Evolutionary conservation across 2,797 vertebrate species (phyloP).

Genomic region (Remorina albescens): DNA sequence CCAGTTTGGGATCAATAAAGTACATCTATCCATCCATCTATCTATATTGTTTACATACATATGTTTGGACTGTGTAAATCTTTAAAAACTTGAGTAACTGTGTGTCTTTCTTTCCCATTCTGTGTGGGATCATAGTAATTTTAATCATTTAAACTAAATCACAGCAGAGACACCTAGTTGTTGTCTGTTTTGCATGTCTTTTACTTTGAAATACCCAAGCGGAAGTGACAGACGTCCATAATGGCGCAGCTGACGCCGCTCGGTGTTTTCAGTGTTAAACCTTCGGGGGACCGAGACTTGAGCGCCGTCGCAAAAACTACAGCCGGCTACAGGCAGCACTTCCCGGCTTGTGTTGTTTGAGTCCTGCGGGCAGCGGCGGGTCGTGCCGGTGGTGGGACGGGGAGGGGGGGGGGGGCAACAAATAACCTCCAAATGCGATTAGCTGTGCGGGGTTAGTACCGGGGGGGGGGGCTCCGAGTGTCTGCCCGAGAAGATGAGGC

Average conservation of each 20-base stretch:
- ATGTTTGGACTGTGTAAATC: no score
- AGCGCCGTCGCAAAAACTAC: conserved; percentile 77
- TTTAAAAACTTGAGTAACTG: no score
- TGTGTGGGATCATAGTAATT: no score
- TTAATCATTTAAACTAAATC: not conserved
- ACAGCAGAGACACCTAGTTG: not conserved
- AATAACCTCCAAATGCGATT: conserved; percentile 64
- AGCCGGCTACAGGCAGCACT: conserved; percentile 64
- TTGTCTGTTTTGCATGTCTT: not conserved
- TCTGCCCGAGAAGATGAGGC: conserved; percentile 79
- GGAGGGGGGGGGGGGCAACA: no score
- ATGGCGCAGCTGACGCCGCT: not conserved
- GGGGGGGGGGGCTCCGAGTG: conserved; percentile 69
- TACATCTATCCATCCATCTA: no score
- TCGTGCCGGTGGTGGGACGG: no score
- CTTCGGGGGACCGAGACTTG: conserved; percentile 75
- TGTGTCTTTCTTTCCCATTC: no score
- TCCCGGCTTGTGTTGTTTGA: conserved; percentile 61
- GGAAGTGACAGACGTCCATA: not conserved
- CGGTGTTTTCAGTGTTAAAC: conserved; percentile 60
- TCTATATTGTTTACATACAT: no score
- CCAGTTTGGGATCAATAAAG: no score
- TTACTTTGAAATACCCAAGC: conserved; percentile 47
- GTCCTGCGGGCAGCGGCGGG: conserved; percentile 43
- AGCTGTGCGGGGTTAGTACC: conserved; percentile 66